Percentiles rank a stretch among this genome's conserved stretches.
Conservation (phyloP, 2,888 invertebrate species). For the Clitarchus hookeri region DNA sequence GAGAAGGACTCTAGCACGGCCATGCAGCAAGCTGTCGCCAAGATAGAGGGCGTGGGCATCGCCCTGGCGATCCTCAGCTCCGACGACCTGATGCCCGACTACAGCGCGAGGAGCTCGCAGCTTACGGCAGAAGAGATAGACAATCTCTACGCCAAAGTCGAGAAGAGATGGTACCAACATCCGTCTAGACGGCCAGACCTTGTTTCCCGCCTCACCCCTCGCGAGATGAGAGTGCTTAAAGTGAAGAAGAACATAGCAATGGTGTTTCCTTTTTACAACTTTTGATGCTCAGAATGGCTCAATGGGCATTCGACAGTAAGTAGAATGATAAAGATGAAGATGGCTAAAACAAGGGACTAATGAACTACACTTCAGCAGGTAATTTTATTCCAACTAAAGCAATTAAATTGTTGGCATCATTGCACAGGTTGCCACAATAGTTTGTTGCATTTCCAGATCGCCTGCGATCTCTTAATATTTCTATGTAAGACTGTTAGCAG, state of each 20-base stretch:
- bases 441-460: too few species aligned
- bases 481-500: too few species aligned
- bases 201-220: not conserved
- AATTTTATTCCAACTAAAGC: too few species aligned
- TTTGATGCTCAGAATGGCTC: not conserved
- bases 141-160: not conserved
- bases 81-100: not conserved
- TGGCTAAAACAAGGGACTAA: too few species aligned
- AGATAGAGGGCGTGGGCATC: constrained; percentile 3
- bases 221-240: constrained; percentile 17
- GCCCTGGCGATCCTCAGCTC: constrained; percentile 15
- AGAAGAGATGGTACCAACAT: not conserved
- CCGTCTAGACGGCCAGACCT: not conserved
- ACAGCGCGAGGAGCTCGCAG: not conserved
- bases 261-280: constrained; percentile 15
- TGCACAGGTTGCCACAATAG: too few species aligned
- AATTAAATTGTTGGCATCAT: too few species aligned
- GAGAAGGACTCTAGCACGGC: not conserved
- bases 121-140: not conserved
- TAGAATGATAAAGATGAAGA: too few species aligned
- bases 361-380: too few species aligned
- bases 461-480: too few species aligned
- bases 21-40: not conserved
- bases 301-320: not conserved
- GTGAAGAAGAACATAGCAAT: constrained; percentile 3